Evolutionary conservation across 2,113 vertebrate genomes (phyloP).

Genomic region (Salvator merianae): DNA sequence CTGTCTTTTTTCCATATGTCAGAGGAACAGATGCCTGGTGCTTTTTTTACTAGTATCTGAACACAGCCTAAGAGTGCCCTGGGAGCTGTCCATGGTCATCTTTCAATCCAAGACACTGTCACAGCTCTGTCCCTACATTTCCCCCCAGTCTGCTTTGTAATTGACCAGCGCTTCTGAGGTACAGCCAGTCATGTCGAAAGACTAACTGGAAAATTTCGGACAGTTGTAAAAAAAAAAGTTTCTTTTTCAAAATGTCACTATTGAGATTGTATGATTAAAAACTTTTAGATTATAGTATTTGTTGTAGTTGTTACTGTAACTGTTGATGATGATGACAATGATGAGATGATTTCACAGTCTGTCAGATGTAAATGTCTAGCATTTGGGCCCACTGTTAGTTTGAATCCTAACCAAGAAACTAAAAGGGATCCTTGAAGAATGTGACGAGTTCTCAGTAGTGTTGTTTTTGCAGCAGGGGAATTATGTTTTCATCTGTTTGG

Average conservation of each 20-base stretch:
- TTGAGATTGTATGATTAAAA: neutral
- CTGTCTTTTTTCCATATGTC: too few relatives aligned
- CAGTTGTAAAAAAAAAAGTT: neutral
- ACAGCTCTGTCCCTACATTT: neutral
- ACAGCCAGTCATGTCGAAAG: neutral
- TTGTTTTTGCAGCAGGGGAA: too few relatives aligned
- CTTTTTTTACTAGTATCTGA: too few relatives aligned
- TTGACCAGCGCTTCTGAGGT: neutral
- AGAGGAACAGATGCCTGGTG: too few relatives aligned
- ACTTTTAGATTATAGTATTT: neutral
- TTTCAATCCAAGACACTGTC: neutral
- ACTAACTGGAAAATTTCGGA: neutral
- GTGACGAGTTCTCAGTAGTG: too few relatives aligned
- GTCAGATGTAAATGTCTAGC: too few relatives aligned
- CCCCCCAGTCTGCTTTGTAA: neutral
- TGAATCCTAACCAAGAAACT: too few relatives aligned
- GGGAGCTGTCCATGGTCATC: constrained; percentile 18
- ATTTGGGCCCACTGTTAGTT: too few relatives aligned
- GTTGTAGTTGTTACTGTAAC: neutral
- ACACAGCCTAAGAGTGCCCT: neutral
- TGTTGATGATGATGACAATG: too few relatives aligned
- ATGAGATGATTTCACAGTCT: too few relatives aligned
- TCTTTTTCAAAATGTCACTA: neutral
- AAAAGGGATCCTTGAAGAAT: too few relatives aligned
- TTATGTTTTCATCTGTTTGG: too few relatives aligned